Percentiles rank a stretch among this genome's conserved stretches.
phyloP scores from a whole-genome alignment of 2,113 vertebrate species.

The Erpornis zantholeuca region DNA sequence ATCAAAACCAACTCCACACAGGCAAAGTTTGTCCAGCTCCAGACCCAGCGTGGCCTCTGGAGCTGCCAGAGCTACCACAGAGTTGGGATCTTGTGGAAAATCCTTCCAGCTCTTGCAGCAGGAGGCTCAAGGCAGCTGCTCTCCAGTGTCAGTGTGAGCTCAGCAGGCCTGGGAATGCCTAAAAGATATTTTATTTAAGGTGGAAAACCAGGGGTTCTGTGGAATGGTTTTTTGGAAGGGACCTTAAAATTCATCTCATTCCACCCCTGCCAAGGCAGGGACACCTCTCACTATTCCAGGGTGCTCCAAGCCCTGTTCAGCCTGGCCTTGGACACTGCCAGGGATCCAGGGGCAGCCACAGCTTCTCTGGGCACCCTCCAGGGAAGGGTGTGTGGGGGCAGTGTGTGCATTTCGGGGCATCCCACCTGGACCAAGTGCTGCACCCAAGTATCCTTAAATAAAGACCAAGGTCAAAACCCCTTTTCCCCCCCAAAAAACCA shows the following conservation, averaged over 20 bases:
- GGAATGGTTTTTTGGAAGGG: neutral
- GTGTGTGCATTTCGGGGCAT: too few relatives aligned
- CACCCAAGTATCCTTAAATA: too few relatives aligned
- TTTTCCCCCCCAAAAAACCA: too few relatives aligned
- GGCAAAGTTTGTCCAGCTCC: neutral
- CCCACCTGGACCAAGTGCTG: too few relatives aligned
- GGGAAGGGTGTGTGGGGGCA: too few relatives aligned
- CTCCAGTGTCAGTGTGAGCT: neutral
- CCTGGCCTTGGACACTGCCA: neutral
- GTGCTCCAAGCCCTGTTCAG: rapidly evolving
- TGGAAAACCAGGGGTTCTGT: neutral
- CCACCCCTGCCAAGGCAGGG: neutral
- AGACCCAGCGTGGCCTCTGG: neutral
- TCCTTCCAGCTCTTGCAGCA: neutral
- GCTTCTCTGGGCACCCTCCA: neutral
- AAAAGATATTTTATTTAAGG: neutral
- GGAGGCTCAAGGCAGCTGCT: neutral
- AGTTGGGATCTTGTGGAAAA: neutral
- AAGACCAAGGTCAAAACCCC: too few relatives aligned
- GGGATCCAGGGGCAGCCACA: neutral
- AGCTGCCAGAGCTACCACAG: conserved; percentile 45
- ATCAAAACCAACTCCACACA: conserved; percentile 12
- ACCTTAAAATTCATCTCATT: neutral
- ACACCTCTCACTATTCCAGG: rapidly evolving
- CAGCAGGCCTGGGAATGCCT: neutral